Percentiles rank a stretch among this genome's conserved stretches.
Evolutionary conservation across 2,113 vertebrate species (phyloP).

Genomic region (Tympanuchus pallidicinctus): DNA sequence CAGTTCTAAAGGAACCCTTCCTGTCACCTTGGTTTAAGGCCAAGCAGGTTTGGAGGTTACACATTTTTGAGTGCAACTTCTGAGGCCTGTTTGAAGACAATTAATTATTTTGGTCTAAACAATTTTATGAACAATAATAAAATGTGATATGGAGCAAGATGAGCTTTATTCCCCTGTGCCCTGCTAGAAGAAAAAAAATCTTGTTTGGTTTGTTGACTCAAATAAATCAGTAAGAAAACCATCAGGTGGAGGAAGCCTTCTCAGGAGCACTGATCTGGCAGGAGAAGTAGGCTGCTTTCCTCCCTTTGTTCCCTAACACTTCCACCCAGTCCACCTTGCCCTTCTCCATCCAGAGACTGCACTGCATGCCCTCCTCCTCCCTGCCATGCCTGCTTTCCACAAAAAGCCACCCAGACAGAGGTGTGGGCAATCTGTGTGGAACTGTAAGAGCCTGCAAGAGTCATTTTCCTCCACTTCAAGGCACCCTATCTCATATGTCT

Average conservation of each 20-base stretch:
- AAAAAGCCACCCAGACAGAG: background rate
- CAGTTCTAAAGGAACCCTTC: background rate
- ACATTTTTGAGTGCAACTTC: background rate
- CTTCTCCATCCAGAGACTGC: rapidly evolving
- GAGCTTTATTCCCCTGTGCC: background rate
- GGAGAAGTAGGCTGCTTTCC: rapidly evolving
- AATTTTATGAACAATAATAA: background rate
- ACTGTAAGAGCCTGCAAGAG: background rate
- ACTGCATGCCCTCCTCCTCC: rapidly evolving
- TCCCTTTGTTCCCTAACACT: too few relatives aligned
- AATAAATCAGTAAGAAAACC: background rate
- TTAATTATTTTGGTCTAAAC: background rate
- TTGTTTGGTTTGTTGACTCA: background rate
- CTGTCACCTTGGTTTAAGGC: background rate
- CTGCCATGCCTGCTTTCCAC: rapidly evolving
- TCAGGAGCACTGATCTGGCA: rapidly evolving
- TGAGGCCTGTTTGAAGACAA: background rate
- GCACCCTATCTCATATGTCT: background rate
- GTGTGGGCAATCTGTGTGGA: background rate
- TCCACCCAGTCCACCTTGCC: rapidly evolving
- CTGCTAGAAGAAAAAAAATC: background rate
- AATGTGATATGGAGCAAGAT: background rate
- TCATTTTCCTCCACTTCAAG: background rate
- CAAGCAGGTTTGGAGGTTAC: background rate
- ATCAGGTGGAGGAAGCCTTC: background rate